Percentiles rank a stretch among this genome's conserved stretches.
Conservation (phyloP, 2,113 vertebrate species). For the Chitala chitala region DNA sequence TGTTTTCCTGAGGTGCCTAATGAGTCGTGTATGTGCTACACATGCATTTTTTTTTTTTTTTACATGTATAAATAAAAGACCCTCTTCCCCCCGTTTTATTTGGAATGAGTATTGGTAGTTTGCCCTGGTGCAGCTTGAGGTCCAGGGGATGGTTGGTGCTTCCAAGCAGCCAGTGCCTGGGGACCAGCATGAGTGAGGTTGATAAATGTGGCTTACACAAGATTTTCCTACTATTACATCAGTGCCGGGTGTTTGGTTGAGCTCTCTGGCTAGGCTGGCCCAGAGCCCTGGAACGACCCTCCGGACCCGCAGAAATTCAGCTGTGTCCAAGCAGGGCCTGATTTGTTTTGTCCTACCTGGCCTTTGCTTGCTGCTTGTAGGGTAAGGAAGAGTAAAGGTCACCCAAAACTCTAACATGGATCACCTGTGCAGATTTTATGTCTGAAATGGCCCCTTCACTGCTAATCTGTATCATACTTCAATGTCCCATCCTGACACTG, state of each 20-base stretch:
- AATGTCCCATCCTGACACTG: neutral
- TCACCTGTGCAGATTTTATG: neutral
- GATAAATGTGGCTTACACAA: conserved; percentile 29
- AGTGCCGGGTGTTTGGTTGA: conserved; percentile 13
- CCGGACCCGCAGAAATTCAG: neutral
- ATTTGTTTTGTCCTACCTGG: neutral
- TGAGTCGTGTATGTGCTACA: neutral
- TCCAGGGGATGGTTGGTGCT: neutral
- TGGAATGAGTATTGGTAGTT: conserved; percentile 2
- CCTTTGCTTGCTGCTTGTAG: neutral
- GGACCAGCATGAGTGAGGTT: conserved; percentile 10
- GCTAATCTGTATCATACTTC: neutral
- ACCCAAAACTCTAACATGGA: neutral
- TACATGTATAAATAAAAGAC: neutral
- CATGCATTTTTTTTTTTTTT: neutral
- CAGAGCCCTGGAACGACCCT: neutral
- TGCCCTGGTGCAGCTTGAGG: conserved; percentile 3
- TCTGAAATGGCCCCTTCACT: no score
- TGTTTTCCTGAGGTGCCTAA: neutral
- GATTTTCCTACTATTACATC: conserved; percentile 31
- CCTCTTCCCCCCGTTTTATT: conserved; percentile 18
- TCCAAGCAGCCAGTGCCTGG: neutral
- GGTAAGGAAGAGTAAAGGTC: neutral
- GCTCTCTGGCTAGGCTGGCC: conserved; percentile 2
- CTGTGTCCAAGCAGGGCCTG: conserved; percentile 13